These are phyloP conservation scores for Turnix velox DNA, from an alignment of 2,113 vertebrate species.

Conservation along the genomic window DNA sequence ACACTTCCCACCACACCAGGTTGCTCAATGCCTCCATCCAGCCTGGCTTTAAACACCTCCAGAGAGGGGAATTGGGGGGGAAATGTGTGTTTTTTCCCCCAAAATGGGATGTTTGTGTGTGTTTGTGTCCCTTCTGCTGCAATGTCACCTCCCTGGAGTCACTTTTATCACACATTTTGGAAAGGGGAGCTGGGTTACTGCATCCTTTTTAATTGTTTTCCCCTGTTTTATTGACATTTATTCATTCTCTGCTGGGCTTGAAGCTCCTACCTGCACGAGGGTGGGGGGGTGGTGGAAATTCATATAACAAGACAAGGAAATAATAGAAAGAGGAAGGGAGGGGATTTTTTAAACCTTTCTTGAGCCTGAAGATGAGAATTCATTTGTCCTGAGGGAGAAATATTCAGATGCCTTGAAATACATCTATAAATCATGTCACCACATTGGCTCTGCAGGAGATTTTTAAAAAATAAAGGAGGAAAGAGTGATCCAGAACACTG, in stretches of 20 bases:
- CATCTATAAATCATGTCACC: slow-evolving; percentile 22
- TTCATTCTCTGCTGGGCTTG: slow-evolving; percentile 8
- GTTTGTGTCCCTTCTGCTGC: neutral
- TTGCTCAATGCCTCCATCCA: too few species aligned
- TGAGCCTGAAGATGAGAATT: neutral
- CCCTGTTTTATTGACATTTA: slow-evolving; percentile 7
- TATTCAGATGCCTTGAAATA: neutral
- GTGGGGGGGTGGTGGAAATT: neutral
- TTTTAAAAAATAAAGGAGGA: neutral
- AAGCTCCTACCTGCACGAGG: neutral
- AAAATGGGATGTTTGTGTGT: neutral
- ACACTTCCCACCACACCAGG: too few species aligned
- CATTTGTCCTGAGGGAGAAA: neutral
- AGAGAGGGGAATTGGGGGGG: neutral
- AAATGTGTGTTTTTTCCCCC: neutral
- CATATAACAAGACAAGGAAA: slow-evolving; percentile 28
- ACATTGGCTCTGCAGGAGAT: neutral
- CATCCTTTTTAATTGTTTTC: too few species aligned
- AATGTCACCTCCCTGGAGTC: neutral
- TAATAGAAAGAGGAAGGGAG: neutral
- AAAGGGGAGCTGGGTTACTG: neutral
- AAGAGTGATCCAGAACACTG: neutral
- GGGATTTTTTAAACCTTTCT: slow-evolving; percentile 3
- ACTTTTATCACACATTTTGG: neutral
- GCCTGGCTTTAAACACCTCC: neutral